Base-by-base conservation (phyloP, 1,140 invertebrate genomes). In the Plodia interpunctella region DNA sequence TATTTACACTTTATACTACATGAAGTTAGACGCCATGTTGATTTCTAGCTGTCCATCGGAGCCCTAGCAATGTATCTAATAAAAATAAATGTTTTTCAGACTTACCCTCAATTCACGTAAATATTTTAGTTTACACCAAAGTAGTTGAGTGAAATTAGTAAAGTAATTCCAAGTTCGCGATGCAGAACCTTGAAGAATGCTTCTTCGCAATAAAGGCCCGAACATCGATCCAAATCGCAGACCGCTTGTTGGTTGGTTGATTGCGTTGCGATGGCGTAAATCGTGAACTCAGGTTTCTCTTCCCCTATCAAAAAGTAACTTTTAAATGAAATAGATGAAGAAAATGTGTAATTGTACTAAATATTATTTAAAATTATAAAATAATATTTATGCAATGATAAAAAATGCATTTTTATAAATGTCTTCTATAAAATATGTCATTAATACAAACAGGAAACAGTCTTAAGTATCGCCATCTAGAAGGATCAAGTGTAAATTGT, bases 111-210 rank as follows among this genome's bases (percentile, higher is more conserved):
- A 78, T 70, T 90, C 84, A 74, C 84, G 80, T 70, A 90, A 75
- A 80, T 90, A 82, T 80, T 90, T 90, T 72, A 92, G 86, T 90
- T 91, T 92, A 82, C 84, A 90, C 91, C 91, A 91, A 78, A 92
- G 72, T 67, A 88, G 82, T 80, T 90, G 87, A 63, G 87, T 91
- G 71, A 92, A 88, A 88, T 90, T 87, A 68, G 87, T 84, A 74
- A 92, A 73, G 76, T 87, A 91, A 88, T 92, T 92, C 92, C 92
- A 92, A 90, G 91, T 92, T 81, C 90, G 86, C 63, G 90, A 86
- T 78, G 91, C 91, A 73, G 91, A 92, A 82, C 90, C 91, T 87
- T 92, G 91, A 86, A 92, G 78, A 85, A 91, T 83, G 79, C 90
- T 90, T 82, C 86, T 90, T 83, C 90, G 87, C 79, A 91, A 84